Base-by-base conservation (phyloP, 1,140 invertebrate genomes). In the Ips nitidus region DNA sequence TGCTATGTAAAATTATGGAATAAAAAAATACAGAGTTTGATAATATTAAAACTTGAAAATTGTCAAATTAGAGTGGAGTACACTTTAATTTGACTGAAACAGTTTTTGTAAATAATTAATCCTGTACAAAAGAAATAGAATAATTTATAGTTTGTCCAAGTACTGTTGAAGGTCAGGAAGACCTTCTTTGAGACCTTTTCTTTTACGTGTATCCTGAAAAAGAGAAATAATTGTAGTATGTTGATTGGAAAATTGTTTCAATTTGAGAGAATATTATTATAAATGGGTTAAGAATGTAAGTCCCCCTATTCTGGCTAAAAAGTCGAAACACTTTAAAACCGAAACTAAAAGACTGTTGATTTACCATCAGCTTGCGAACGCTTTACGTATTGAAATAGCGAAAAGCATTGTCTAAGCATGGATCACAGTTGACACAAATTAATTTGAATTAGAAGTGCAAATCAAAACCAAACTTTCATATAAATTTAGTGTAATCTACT, bases 181-280 rank as follows among this genome's bases (percentile, higher is more conserved):
- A 83, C 95, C 94, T 82, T 99, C 97, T 83, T 98, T 99, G 77
- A 99, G 86, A 84, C 98, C 98, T 88, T 99, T 99, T 82, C 98
- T 91, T 85, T 99, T 99, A 82, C 98, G 93, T 71, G 94, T 99
- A 61, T 97, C 95, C 88, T 91, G 81, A 76, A 84, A 84, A 73
- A 70, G 61, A 66, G 57, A 66, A 69, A 66, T 61, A 61, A 57
- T 22, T 22, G 22, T 22, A 22, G 22, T 22, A 22, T 22, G 22
- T 22, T 22, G 22, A 5, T 0, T 22, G 22, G n/a, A 60, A 39
- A 55, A 22, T 22, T 22, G 22, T 22, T 22, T 22, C 22, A 22
- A 22, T 22, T 22, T 22, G 22, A 22, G 22, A 22, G 22, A 22
- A 22, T 22, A 22, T 22, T 22, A 22, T 63, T 63, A 22, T 38